Conservation (phyloP, 2,113 vertebrate genomes). For the Varanus salvator region DNA sequence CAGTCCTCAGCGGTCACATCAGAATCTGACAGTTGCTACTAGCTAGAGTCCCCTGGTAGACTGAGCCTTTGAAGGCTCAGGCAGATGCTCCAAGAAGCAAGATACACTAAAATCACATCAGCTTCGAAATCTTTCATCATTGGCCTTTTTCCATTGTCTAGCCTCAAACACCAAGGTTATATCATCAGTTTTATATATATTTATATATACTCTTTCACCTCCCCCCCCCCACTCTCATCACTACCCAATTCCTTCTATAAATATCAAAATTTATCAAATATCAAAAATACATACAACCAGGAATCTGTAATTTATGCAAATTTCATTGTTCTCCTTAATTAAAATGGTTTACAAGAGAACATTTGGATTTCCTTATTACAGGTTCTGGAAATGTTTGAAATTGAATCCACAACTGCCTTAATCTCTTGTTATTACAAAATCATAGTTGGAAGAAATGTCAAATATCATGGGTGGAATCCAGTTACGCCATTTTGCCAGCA, state of each 20-base stretch:
- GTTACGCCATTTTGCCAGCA: too few relatives aligned
- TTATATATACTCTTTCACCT: too few relatives aligned
- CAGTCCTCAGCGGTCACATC: not conserved
- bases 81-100: not conserved
- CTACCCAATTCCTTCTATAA: not conserved
- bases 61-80: not conserved
- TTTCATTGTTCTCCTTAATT: not conserved
- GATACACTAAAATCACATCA: not conserved
- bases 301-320: not conserved
- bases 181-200: not conserved
- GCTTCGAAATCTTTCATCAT: not conserved
- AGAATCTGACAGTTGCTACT: not conserved
- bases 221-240: not conserved
- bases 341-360: not conserved
- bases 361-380: not conserved
- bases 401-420: not conserved
- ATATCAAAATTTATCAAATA: not conserved
- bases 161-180: not conserved
- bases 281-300: not conserved
- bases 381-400: not conserved
- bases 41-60: not conserved
- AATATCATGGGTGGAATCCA: too few relatives aligned
- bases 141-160: not conserved
- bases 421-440: not conserved
- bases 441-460: not conserved